Base-by-base conservation (phyloP, 2,888 invertebrate species). In the Phalangium opilio region DNA sequence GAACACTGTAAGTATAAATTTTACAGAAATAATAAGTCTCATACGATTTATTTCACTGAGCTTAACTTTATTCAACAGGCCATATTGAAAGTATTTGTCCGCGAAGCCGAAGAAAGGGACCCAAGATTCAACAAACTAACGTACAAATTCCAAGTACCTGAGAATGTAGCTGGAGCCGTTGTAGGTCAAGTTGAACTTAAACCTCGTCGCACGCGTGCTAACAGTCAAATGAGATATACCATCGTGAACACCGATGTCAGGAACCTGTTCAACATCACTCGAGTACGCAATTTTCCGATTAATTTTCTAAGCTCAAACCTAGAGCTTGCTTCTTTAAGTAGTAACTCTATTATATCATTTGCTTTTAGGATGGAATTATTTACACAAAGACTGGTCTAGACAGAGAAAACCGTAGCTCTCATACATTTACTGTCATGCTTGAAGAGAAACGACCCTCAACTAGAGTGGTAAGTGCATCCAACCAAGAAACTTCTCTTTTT, bases 291-390 rank as follows among this genome's bases (percentile, higher is more conserved):
- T 27, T 27, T 27, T 27, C 27, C 8, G 8, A 27, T 27, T 27
- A 27, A 27, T 27, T 7, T 27, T 27, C 8, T 27, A 27, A 27
- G 27, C 27, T 27, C 8, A 27, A n/a, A n/a, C n/a, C n/a, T n/a
- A n/a, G n/a, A n/a, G n/a, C n/a, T n/a, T 27, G 27, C 5, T 27
- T 27, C 8, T 27, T 7, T 7, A 27, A 27, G 5, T 17, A 10
- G 38, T 36, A 10, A 12, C 14, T 14, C 11, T 44, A 17, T 44
- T 44, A n/a, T 35, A 14, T 11, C 12, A 11, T 12, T 60, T 21
- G 80, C 81, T 0, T 84, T 83, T 61, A 73, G 75, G 60, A 74
- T 83, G 43, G 81, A 83, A 71, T 71, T n/a, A 75, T 61, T 27
- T 61, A 52, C 47, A 61, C 61, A 7, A 55, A 52, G 50, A 48